Base-by-base conservation (phyloP, 2,113 vertebrate species). In the Crotalus horridus region DNA sequence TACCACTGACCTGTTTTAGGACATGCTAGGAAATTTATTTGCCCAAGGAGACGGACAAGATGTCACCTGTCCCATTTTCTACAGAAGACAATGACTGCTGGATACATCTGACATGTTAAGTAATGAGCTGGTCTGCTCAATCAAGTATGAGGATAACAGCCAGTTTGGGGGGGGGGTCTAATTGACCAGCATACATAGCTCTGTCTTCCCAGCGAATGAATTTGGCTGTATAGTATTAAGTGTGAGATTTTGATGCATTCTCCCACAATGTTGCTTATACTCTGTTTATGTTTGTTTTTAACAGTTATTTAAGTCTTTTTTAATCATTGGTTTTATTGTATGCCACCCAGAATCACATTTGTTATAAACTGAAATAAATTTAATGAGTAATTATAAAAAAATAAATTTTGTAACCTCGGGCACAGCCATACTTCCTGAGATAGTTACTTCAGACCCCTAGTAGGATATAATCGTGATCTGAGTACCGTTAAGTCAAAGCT, bases 401-500 rank as follows among this genome's bases (percentile, higher is more conserved):
- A 33, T 33, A 33, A 33, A 74, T 29, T 12, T 64, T 74, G 64
- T 33, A 12, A 33, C 2, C n/a, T 74, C n/a, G 33, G 64, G 64
- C 13, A 7, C 15, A 74, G 13, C 64, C n/a, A 33, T 20, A 74
- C 26, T 81, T 81, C 15, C 17, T 81, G 33, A 81, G 33, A 39
- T 39, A 81, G 74, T 81, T 39, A 81, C 6, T 39, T 81, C 33
- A 43, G 7, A 8, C n/a, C 17, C 33, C 17, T 43, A 20, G 33
- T 81, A 43, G 74, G 17, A 39, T 7, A 21, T 81, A 39, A 2
- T 81, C n/a, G 20, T 21, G 74, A 81, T 43, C 74, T 43, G 33
- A 21, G 33, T 20, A 81, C 39, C 13, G 9, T 26, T 93, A 90
- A 96, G 94, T 93, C 93, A 94, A 96, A 96, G 95, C 94, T 93